Base-by-base conservation (phyloP, 2,797 vertebrate genomes). In the Podargus strigoides region DNA sequence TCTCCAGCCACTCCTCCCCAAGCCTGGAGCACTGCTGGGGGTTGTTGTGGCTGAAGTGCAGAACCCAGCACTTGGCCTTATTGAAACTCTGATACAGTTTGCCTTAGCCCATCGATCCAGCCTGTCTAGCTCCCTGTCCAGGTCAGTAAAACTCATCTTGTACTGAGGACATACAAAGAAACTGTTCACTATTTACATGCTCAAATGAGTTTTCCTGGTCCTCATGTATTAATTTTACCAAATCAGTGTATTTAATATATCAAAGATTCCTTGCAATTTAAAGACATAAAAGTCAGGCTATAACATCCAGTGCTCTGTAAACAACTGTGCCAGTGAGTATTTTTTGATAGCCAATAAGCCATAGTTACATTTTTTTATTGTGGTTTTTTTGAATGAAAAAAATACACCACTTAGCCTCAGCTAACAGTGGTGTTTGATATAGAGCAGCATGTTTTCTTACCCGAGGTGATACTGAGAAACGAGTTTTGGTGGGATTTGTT, bases 401-500 rank as follows among this genome's bases (percentile, higher is more conserved):
- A 63, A 21, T n/a, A n/a, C n/a, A 18, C 7, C 52, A 42, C 16
- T 44, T 44, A 73, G 74, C 73, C 24, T 58, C 82, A 52, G 67
- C 52, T 64, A 73, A 34, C 36, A 70, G 85, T 30, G 42, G 28
- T 70, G 44, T 50, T 60, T 89, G 91, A 93, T 37, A n/a, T 74
- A 62, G 26, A 56, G 73, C 80, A 67, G 52, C 44, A 24, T 16
- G 44, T 79, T 94, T 88, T 70, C 72, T n/a, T n/a, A n/a, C n/a
- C 90, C 78, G 55, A 84, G 27, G 55, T 1, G 37, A 27, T 32
- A 68, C 63, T 6, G 30, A 64, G 64, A 46, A 77, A 77, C 9
- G 27, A 81, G 36, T 22, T 68, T 82, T 53, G 74, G 56, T 67
- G 88, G 83, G 79, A 85, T 92, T 92, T 92, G 85, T 81, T 96